Base-by-base conservation (phyloP, 2,113 vertebrate genomes). In the Ariopsis seemanni region DNA sequence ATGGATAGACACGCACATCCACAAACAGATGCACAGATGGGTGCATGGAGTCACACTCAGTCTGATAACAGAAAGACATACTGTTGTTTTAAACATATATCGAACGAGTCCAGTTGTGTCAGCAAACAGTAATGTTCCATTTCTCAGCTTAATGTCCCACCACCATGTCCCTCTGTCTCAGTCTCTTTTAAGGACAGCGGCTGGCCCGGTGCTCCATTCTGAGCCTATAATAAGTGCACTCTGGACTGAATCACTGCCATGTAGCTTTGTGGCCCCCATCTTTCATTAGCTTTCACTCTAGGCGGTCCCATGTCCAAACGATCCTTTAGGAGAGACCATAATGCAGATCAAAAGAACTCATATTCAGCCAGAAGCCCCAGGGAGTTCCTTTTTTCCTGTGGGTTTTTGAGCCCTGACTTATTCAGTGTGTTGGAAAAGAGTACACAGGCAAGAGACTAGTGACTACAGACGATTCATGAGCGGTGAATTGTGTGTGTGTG, bases 331-430 rank as follows among this genome's bases (percentile, higher is more conserved):
- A 88, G 81, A 50, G 65, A 79, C 88, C 79, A 91, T 92, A 92
- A 94, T 90, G 90, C 93, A 88, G 87, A 92, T 87, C 90, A 48
- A 85, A 82, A 90, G 91, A 92, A 89, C 86, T 75, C 90, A 89
- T 85, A 92, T 92, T 93, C 90, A 91, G 86, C 79, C 20, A 9
- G n/a, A 80, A 85, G 91, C 90, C 91, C 91, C 71, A 88, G 91
- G 87, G 34, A 79, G 85, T 86, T 91, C 14, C 74, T 83, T 88
- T 91, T 91, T 87, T 89, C 91, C 89, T 92, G 82, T 87, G 82
- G 89, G 91, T 85, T 91, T 86, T 88, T 83, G 82, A 91, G 78
- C 90, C 84, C 91, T 89, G 88, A 89, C 86, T 90, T 87, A 88
- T 92, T 92, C 89, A 93, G 80, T 88, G 67, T 83, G 77, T 67